Evolutionary conservation across 2,888 invertebrate genomes (phyloP), one percentile per base, ranked within the genome.

Genomic region (Oscheius sp.): DNA sequence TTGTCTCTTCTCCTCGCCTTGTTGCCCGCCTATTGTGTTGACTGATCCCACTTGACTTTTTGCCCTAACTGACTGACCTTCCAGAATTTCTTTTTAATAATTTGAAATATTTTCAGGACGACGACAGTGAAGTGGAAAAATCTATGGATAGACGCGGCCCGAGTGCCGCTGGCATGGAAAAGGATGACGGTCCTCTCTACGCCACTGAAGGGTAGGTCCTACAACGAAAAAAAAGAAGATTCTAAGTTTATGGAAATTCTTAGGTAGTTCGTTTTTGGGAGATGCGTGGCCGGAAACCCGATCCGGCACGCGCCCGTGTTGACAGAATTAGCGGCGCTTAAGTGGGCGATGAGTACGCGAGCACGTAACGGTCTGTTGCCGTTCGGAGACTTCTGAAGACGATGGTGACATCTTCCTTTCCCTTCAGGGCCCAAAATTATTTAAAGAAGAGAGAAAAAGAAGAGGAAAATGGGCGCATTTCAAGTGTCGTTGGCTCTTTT

Each of bases 301-400:
- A 66, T 66, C 66, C 66, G 66, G 66, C 66, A 66, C 66, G 66
- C 66, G 46, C 66, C 52, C 66, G 52, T 66, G 66, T 66, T 66
- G 66, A 66, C 66, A 66, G 66, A 66, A 66, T 66, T 66, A 66
- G 66, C 66, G 66, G 66, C 66, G 66, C 66, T 66, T 66, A 66
- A 66, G 66, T 66, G 66, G 66, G 49, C 66, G 66, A 66, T 66
- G 66, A 66, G 66, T 66, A 66, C 66, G 66, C 27, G 66, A 66
- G 66, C 66, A 66, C 66, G 66, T 49, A 66, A 66, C 66, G 52
- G 61, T 58, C 63, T 35, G 5, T 52, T 49, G 52, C 25, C 23
- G 5, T 21, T 66, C 35, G 18, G 49, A 23, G 7, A 21, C 49
- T 16, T 18, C 18, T 5, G 49, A 49, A 49, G n/a, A 49, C 49